A percentile compares a stretch with the other conserved stretches of the same genome.
Evolutionary conservation across 2,888 invertebrate genomes (phyloP).

Genomic region (Daptonema setosum): DNA sequence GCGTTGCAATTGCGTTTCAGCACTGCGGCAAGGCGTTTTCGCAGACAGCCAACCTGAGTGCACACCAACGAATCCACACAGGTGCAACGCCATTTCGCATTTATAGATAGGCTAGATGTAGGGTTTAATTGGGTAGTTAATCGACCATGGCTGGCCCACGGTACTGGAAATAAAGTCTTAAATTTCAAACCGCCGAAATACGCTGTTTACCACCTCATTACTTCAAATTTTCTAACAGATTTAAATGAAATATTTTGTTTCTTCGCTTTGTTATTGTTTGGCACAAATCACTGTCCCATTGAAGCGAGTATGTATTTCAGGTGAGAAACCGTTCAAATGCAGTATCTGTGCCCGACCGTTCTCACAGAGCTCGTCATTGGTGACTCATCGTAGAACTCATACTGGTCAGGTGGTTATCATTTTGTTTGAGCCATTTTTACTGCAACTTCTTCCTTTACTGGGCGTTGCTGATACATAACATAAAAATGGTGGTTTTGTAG

Average conservation of each 20-base stretch:
- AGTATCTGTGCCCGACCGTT: conserved; percentile 87
- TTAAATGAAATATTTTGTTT: too few species aligned
- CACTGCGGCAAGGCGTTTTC: conserved; percentile 48
- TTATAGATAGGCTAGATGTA: not conserved
- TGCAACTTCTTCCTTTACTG: not conserved
- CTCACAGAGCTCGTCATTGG: conserved; percentile 76
- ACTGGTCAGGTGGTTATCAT: conserved; percentile 47
- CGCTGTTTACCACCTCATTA: too few species aligned
- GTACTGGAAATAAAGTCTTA: too few species aligned
- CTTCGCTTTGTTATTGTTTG: too few species aligned
- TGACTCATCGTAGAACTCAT: conserved; percentile 98
- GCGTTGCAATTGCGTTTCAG: conserved; percentile 7
- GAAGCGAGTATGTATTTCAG: too few species aligned
- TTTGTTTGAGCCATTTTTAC: too few species aligned
- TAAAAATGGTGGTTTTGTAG: too few species aligned
- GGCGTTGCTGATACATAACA: too few species aligned
- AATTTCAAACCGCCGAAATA: too few species aligned
- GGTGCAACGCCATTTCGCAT: conserved; percentile 7
- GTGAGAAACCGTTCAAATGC: conserved; percentile 93
- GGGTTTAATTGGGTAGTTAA: not conserved
- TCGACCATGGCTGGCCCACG: too few species aligned
- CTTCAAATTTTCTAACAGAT: too few species aligned
- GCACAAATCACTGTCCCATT: too few species aligned
- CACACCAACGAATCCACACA: conserved; percentile 71
- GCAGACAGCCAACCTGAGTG: conserved; percentile 91